phyloP scores from a whole-genome alignment of 2,888 invertebrate species.

The Auanema freiburgensis region DNA sequence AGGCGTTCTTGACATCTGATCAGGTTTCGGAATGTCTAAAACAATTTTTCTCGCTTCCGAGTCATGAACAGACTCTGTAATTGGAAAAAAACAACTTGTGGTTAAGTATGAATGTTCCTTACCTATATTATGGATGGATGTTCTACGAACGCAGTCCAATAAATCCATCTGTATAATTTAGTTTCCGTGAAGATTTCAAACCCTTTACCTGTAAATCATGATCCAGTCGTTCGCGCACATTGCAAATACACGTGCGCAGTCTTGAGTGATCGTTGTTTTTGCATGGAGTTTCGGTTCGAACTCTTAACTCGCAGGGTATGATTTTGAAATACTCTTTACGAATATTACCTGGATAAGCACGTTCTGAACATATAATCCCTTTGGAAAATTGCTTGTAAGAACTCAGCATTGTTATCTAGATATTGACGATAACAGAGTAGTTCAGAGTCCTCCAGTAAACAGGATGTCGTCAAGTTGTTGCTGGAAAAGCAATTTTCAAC shows the following conservation, averaged over 20 bases:
- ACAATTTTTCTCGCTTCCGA: conserved; percentile 12
- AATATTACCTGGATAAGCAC: conserved; percentile 52
- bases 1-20: not conserved
- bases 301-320: conserved; percentile 23
- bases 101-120: not conserved
- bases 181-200: too few relatives aligned
- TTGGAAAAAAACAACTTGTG: not conserved
- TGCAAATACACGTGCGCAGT: conserved; percentile 53
- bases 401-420: conserved; percentile 48
- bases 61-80: conserved; percentile 17
- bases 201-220: conserved; percentile 17
- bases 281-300: conserved; percentile 53
- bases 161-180: conserved; percentile 39
- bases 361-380: conserved; percentile 48
- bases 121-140: conserved; percentile 4
- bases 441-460: conserved; percentile 51
- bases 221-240: conserved; percentile 46
- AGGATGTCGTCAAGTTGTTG: conserved; percentile 51
- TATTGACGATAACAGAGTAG: conserved; percentile 48
- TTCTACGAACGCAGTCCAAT: conserved; percentile 40
- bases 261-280: conserved; percentile 40
- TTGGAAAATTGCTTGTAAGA: conserved; percentile 45
- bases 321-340: not conserved
- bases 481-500: conserved; percentile 26
- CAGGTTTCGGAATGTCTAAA: conserved; percentile 6